Conservation (phyloP, 2,797 vertebrate species). For the Gymnocypris eckloni region DNA sequence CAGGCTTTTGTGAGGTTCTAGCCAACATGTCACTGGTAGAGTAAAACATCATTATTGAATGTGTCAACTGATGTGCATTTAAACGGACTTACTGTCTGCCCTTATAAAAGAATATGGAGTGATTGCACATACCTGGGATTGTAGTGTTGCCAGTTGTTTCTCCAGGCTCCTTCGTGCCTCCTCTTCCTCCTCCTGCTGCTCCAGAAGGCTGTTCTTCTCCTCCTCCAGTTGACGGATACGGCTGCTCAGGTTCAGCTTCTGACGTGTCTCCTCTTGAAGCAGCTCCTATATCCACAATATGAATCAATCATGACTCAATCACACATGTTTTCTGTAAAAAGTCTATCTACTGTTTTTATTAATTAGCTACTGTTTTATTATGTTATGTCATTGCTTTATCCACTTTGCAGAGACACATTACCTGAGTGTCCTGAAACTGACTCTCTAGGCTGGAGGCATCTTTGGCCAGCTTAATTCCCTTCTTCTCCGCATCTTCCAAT, state of each 20-base stretch:
- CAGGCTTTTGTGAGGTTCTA: background rate
- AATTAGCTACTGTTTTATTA: background rate
- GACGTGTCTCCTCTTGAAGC: constrained; percentile 96
- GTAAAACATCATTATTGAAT: background rate
- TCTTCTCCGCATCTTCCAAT: constrained; percentile 95
- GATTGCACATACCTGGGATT: constrained; percentile 83
- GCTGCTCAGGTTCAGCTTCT: constrained; percentile 94
- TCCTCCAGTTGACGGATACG: constrained; percentile 95
- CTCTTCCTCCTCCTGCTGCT: constrained; percentile 98
- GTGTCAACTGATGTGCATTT: background rate
- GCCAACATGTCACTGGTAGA: background rate
- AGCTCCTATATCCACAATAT: constrained; percentile 81
- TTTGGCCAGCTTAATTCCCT: constrained; percentile 92
- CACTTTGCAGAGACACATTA: constrained; percentile 56
- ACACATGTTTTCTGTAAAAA: background rate
- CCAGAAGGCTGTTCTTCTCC: constrained; percentile 90
- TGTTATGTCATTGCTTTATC: background rate
- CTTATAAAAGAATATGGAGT: background rate
- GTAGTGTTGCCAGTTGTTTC: constrained; percentile 89
- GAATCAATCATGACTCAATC: constrained; percentile 16
- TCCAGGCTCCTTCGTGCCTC: constrained; percentile 91
- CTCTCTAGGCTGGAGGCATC: constrained; percentile 90
- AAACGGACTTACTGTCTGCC: background rate
- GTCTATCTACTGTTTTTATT: background rate
- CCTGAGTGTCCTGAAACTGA: constrained; percentile 96